Percentiles rank a stretch among this genome's conserved stretches.
These are phyloP conservation scores for Caenorhabditis briggsae DNA, from an alignment of 1,140 invertebrate genomes.

Conservation along the genomic window DNA sequence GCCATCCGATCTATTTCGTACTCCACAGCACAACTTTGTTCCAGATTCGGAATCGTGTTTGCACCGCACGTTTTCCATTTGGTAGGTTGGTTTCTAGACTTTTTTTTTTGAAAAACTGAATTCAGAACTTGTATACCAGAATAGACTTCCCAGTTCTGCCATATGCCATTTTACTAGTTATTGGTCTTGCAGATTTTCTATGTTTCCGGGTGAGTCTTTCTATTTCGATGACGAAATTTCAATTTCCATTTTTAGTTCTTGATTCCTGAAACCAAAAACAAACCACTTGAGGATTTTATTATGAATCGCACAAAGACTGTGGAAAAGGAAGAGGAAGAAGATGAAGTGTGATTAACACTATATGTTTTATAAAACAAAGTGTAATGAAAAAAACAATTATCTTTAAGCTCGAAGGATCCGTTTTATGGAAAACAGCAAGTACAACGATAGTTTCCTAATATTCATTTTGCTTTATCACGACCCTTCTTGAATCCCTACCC, in stretches of 20 bases:
- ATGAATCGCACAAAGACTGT: too few relatives aligned
- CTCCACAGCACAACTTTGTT: conserved; percentile 22
- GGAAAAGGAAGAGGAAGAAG: background rate
- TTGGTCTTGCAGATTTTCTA: background rate
- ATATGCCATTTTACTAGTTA: background rate
- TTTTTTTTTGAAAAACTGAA: background rate
- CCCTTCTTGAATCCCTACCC: too few relatives aligned
- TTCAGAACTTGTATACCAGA: conserved; percentile 43
- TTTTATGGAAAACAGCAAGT: too few relatives aligned
- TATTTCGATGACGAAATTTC: background rate
- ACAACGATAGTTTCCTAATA: too few relatives aligned
- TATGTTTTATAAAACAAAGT: too few relatives aligned
- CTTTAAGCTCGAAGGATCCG: too few relatives aligned
- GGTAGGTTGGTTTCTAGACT: background rate
- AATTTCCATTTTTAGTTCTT: conserved; percentile 5
- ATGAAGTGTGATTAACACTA: background rate
- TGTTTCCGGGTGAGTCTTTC: conserved; percentile 16
- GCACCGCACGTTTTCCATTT: conserved; percentile 39
- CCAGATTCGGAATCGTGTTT: conserved; percentile 23
- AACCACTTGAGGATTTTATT: too few relatives aligned
- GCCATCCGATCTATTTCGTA: conserved; percentile 22
- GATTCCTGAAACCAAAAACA: conserved; percentile 12
- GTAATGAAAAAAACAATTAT: too few relatives aligned
- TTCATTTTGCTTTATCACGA: too few relatives aligned
- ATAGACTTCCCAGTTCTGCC: conserved; percentile 36